phyloP scores from a whole-genome alignment of 2,113 vertebrate species.

The Varanus salvator region DNA sequence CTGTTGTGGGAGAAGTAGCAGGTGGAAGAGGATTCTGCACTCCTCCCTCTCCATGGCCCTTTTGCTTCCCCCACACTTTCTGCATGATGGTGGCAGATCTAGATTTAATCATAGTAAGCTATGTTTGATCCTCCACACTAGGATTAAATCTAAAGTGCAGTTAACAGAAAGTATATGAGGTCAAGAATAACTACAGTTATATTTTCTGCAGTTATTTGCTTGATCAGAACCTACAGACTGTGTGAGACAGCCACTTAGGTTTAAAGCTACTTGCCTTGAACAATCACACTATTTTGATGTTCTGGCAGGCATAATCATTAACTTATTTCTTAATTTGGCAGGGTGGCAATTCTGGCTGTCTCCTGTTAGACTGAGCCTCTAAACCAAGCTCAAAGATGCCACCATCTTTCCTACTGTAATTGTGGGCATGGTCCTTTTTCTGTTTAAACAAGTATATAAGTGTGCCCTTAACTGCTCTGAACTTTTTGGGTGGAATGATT shows the following conservation, averaged over 20 bases:
- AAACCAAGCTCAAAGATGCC: background rate
- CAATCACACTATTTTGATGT: background rate
- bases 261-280: background rate
- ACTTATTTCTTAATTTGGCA: background rate
- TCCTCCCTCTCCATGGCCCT: background rate
- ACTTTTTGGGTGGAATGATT: background rate
- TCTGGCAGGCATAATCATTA: background rate
- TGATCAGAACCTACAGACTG: background rate
- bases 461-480: background rate
- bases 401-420: background rate
- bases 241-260: background rate
- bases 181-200: background rate
- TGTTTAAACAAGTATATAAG: background rate
- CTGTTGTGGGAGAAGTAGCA: too few relatives aligned
- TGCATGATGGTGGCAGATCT: background rate
- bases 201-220: background rate
- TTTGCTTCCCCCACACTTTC: background rate
- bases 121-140: background rate
- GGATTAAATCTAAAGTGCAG: background rate
- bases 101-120: background rate
- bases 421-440: too few relatives aligned
- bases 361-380: background rate
- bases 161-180: background rate
- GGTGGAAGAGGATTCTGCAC: background rate
- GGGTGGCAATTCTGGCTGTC: background rate